Evolutionary conservation across 2,113 vertebrate species (phyloP), one percentile per base, ranked within the genome.

Genomic region (Lampris megalopsis): DNA sequence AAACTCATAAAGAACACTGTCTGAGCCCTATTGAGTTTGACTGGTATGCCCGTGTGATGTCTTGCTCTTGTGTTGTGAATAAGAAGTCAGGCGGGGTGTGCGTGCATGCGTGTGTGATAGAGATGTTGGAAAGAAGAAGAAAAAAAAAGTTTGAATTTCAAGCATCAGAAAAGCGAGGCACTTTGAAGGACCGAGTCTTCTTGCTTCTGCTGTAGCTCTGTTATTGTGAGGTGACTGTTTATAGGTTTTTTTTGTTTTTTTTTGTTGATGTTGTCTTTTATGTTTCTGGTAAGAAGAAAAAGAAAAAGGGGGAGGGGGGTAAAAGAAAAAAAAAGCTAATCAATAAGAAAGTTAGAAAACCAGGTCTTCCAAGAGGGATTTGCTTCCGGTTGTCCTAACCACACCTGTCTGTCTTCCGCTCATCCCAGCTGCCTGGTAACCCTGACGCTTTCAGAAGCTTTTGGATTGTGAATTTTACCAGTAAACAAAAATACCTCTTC

Each of bases 401-500:
- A 84, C 73, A 81, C 80, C 73, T 84, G 81, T 92, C 88, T 88
- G 92, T 93, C 93, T 95, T 95, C 91, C 92, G 84, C 91, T 85
- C 73, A 86, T 86, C 85, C 88, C 89, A 59, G 81, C 74, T 41
- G 71, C 87, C 91, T 88, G 92, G 91, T 92, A 66, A 60, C 81
- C 84, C 86, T 88, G 79, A 93, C 83, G 76, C 78, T 82, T 88
- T 85, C 63, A 64, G 89, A 90, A 87, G 24, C 24, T 87, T 68
- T 92, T 88, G 81, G 86, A 87, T 90, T 90, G 91, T 93, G 89
- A 88, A 88, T 85, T 92, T 88, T 91, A 91, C 87, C 86, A 91
- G 88, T 92, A 85, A 92, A 91, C 71, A 73, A 93, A 92, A 93
- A 92, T 94, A 94, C 92, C 92, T 94, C 93, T 90, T 84, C 43